A percentile compares a stretch with the other conserved stretches of the same genome.
Evolutionary conservation across 2,888 invertebrate species (phyloP).

Genomic region (Xanthostigma xanthostigma): DNA sequence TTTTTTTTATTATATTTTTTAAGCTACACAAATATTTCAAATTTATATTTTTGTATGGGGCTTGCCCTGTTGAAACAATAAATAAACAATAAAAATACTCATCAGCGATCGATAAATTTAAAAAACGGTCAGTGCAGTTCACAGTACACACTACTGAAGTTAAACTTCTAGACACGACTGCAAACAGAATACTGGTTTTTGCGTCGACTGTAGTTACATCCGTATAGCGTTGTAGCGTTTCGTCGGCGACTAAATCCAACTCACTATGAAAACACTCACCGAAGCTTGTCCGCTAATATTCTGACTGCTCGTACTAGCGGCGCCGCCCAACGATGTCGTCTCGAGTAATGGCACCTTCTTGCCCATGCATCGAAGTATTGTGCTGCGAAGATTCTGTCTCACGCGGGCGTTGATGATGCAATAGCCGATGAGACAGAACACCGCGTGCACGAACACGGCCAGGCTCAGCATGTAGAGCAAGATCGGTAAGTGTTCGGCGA

Average conservation of each 20-base stretch:
- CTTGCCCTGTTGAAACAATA: too few relatives aligned
- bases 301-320: slow-evolving; percentile 58
- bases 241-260: too few relatives aligned
- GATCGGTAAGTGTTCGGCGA: slow-evolving; percentile 54
- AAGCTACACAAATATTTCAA: too few relatives aligned
- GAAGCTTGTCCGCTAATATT: slow-evolving; percentile 47
- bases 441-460: slow-evolving; percentile 62
- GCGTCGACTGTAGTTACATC: too few relatives aligned
- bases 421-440: slow-evolving; percentile 73
- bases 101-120: too few relatives aligned
- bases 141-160: too few relatives aligned
- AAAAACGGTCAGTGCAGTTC: background rate
- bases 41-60: too few relatives aligned
- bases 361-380: slow-evolving; percentile 59
- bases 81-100: slow-evolving; percentile 4
- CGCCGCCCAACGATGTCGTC: slow-evolving; percentile 48
- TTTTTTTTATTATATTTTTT: too few relatives aligned
- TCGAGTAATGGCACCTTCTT: slow-evolving; percentile 68
- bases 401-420: slow-evolving; percentile 79
- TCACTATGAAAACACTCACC: slow-evolving; percentile 22
- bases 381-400: slow-evolving; percentile 51
- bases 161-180: too few relatives aligned
- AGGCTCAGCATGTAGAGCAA: slow-evolving; percentile 65
- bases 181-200: too few relatives aligned
- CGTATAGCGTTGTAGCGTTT: too few relatives aligned